phyloP scores from a whole-genome alignment of 30 jellyfish, hydroid and myxozoan genomes.

The Pseudorhiza aurosa region DNA sequence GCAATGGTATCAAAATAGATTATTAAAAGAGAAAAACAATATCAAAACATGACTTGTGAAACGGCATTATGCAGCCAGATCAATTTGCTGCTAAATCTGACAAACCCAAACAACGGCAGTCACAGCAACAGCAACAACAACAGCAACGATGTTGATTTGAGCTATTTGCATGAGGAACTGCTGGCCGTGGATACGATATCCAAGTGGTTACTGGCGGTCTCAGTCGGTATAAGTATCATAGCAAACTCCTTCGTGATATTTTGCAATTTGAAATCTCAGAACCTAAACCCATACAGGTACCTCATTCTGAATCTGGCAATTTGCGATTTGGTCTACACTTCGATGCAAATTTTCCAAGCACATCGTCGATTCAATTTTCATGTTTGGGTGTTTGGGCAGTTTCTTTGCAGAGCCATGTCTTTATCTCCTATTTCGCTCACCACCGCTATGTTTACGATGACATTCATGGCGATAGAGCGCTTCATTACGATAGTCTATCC shows the following conservation, averaged over 20 bases:
- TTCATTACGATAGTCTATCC: conserved; percentile 46
- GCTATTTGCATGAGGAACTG: conserved; percentile 17
- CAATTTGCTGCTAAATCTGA: too few species aligned
- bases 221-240: conserved; percentile 31
- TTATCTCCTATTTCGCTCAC: conserved; percentile 26
- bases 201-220: conserved; percentile 34
- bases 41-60: too few species aligned
- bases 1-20: too few species aligned
- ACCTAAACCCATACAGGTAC: conserved; percentile 11
- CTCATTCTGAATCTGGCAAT: conserved; percentile 48
- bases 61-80: too few species aligned
- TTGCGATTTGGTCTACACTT: conserved; percentile 39
- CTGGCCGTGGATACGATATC: conserved; percentile 24
- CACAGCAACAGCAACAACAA: not conserved
- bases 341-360: conserved; percentile 22
- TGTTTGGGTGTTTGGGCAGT: conserved; percentile 55
- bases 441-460: conserved; percentile 55
- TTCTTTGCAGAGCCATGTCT: conserved; percentile 28
- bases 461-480: conserved; percentile 60
- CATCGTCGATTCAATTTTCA: conserved; percentile 54
- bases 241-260: conserved; percentile 40
- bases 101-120: not conserved
- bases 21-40: too few species aligned
- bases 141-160: not conserved
- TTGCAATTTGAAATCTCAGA: conserved; percentile 10